Percentiles rank a stretch among this genome's conserved stretches.
phyloP scores from a whole-genome alignment of 2,113 vertebrate genomes.

The Cinclus cinclus region DNA sequence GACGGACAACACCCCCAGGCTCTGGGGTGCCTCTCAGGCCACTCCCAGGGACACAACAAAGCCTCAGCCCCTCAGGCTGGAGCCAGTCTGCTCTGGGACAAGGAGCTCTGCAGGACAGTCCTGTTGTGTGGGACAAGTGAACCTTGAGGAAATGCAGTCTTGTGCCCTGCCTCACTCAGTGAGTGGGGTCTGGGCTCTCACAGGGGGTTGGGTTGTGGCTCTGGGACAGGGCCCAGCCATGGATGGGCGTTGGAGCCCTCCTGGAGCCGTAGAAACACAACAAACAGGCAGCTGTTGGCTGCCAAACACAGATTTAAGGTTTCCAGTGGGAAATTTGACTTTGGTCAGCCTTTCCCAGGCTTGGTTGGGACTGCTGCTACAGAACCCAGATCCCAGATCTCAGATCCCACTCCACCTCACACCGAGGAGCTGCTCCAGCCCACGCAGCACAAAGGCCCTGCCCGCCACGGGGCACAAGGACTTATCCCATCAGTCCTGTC shows the following conservation, averaged over 20 bases:
- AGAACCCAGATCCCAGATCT: not conserved
- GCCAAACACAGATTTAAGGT: not conserved
- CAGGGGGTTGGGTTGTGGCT: rapidly evolving
- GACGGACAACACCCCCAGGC: not conserved
- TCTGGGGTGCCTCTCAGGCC: not conserved
- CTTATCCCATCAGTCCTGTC: not conserved
- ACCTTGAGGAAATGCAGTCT: not conserved
- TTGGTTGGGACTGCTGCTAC: not conserved
- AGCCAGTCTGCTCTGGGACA: not conserved
- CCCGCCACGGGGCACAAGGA: not conserved
- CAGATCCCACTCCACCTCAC: not conserved
- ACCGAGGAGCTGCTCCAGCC: not conserved
- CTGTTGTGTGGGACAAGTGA: not conserved
- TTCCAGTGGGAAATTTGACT: not conserved
- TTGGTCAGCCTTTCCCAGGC: not conserved
- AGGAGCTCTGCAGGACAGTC: not conserved
- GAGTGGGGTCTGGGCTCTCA: not conserved
- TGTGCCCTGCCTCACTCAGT: not conserved
- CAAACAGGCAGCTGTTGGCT: not conserved
- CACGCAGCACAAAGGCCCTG: not conserved
- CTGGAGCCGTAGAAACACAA: not conserved
- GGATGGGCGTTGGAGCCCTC: not conserved
- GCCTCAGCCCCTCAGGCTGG: not conserved
- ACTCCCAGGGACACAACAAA: not conserved
- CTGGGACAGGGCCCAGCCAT: not conserved